phyloP scores from a whole-genome alignment of 2,888 invertebrate genomes.

The Drosophila crucigera region DNA sequence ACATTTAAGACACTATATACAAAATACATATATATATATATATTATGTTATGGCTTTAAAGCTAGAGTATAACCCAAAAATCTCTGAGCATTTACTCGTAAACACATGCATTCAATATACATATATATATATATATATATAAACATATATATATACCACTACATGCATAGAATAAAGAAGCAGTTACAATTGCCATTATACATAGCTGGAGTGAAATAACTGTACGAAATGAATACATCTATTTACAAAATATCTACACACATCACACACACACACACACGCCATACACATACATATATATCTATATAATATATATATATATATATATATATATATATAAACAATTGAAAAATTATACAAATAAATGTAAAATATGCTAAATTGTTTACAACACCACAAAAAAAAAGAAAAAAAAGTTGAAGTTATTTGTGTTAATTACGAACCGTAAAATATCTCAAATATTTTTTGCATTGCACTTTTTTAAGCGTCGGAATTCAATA shows the following conservation, averaged over 20 bases:
- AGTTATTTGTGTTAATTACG: slow-evolving; percentile 6
- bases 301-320: slow-evolving; percentile 16
- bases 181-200: slow-evolving; percentile 23
- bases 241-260: slow-evolving; percentile 1
- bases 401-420: slow-evolving; percentile 1
- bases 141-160: not conserved
- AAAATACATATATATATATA: slow-evolving; percentile 15
- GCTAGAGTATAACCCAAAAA: slow-evolving; percentile 9
- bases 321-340: slow-evolving; percentile 36
- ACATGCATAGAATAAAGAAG: slow-evolving; percentile 21
- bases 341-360: slow-evolving; percentile 38
- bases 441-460: not conserved
- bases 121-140: not conserved
- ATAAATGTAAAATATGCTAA: slow-evolving; percentile 73
- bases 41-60: slow-evolving; percentile 32
- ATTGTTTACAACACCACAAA: slow-evolving; percentile 67
- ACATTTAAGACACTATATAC: slow-evolving; percentile 27
- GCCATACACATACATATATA: slow-evolving; percentile 16
- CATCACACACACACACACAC: slow-evolving; percentile 6
- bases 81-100: slow-evolving; percentile 14
- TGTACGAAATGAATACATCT: slow-evolving; percentile 9
- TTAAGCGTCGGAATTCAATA: not conserved
- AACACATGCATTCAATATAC: slow-evolving; percentile 17
- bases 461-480: not conserved
- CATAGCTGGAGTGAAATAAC: slow-evolving; percentile 21